Percentiles rank a stretch among this genome's conserved stretches.
Evolutionary conservation across 2,797 vertebrate species (phyloP).

Genomic region (Cynodonichthys magdalenae): DNA sequence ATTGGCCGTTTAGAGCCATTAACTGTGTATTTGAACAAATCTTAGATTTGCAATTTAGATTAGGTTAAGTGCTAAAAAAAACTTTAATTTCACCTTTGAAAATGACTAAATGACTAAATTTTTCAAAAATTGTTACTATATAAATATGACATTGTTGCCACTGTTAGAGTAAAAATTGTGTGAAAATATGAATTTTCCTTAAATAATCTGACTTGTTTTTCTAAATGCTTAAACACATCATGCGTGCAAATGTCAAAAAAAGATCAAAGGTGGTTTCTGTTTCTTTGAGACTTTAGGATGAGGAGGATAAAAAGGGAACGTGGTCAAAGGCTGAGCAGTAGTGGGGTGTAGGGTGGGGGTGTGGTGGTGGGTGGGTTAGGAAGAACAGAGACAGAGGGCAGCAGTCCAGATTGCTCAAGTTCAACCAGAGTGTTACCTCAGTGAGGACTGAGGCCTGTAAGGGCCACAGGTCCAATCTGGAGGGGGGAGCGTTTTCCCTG

Average conservation of each 20-base stretch:
- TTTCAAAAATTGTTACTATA: too few relatives aligned
- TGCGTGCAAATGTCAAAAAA: conserved; percentile 2
- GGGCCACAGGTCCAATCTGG: conserved; percentile 67
- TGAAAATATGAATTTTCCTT: background rate
- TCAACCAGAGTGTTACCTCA: conserved; percentile 83
- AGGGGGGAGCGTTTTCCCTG: conserved; percentile 47
- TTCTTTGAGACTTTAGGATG: conserved; percentile 1
- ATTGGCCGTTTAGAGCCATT: too few relatives aligned
- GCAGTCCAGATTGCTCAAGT: conserved; percentile 67
- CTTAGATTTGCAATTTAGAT: too few relatives aligned
- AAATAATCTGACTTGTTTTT: background rate
- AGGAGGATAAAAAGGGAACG: conserved; percentile 2
- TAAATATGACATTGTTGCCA: too few relatives aligned
- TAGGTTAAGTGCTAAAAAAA: too few relatives aligned
- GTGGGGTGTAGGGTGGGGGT: background rate
- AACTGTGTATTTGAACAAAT: too few relatives aligned
- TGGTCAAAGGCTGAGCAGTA: conserved; percentile 4
- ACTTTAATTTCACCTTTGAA: too few relatives aligned
- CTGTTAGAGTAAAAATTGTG: background rate
- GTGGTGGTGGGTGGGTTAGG: conserved; percentile 20
- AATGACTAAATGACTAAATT: too few relatives aligned
- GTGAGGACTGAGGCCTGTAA: conserved; percentile 70
- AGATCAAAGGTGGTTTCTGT: conserved; percentile 3
- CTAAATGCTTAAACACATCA: background rate
- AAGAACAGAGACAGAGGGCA: conserved; percentile 22